Percentiles rank a stretch among this genome's conserved stretches.
These are phyloP conservation scores for Boleophthalmus pectinirostris DNA, from an alignment of 2,113 vertebrate genomes.

Conservation along the genomic window DNA sequence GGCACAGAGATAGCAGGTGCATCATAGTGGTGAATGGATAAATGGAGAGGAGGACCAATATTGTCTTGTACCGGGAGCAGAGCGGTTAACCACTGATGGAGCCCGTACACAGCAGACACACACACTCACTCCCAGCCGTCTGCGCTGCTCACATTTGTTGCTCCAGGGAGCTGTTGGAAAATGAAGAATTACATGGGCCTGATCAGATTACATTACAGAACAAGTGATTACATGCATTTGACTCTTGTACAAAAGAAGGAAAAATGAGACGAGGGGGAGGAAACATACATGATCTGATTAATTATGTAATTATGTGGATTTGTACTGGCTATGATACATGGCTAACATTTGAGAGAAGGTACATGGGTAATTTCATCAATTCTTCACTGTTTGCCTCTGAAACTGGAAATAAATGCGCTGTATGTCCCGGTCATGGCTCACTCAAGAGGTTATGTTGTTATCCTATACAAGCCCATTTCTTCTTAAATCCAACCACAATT, in stretches of 20 bases:
- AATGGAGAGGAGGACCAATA: conserved; percentile 50
- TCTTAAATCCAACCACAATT: neutral
- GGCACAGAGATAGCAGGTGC: conserved; percentile 14
- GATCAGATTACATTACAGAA: conserved; percentile 75
- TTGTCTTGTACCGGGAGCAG: conserved; percentile 56
- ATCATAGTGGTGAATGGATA: conserved; percentile 27
- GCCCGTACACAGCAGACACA: conserved; percentile 53
- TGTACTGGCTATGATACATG: conserved; percentile 69
- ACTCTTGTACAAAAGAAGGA: conserved; percentile 63
- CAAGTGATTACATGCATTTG: conserved; percentile 75
- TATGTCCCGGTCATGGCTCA: conserved; percentile 28
- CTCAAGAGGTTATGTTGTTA: conserved; percentile 7
- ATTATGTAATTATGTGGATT: conserved; percentile 74
- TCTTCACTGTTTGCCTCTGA: conserved; percentile 47
- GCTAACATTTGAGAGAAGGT: conserved; percentile 42
- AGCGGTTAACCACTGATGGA: conserved; percentile 58
- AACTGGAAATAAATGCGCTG: conserved; percentile 43
- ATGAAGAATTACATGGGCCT: conserved; percentile 76
- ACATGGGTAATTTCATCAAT: conserved; percentile 60
- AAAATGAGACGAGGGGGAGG: conserved; percentile 53
- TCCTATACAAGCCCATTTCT: neutral
- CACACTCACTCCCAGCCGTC: conserved; percentile 59
- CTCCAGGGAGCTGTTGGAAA: conserved; percentile 76
- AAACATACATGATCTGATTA: conserved; percentile 76
- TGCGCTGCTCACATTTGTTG: conserved; percentile 58